Evolutionary conservation across 2,113 vertebrate species (phyloP).

Genomic region (Notothenia rossii): DNA sequence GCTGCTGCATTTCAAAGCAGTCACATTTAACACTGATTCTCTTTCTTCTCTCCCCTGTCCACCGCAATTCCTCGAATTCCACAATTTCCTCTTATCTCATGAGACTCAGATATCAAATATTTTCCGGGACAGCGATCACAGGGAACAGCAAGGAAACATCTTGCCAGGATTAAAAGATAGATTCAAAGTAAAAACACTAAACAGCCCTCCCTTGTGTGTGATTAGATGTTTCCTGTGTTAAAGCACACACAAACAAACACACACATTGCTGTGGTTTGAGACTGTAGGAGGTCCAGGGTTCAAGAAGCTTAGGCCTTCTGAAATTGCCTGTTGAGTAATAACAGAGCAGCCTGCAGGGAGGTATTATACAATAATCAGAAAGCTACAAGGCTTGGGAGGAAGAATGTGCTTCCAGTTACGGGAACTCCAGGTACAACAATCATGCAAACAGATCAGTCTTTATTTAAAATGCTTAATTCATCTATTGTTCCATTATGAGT

Average conservation of each 20-base stretch:
- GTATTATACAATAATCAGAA: slow-evolving; percentile 68
- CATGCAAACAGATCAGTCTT: neutral
- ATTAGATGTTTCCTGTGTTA: slow-evolving; percentile 59
- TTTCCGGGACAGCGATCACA: slow-evolving; percentile 27
- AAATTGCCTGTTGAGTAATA: slow-evolving; percentile 75
- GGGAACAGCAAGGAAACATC: slow-evolving; percentile 37
- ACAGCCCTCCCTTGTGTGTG: slow-evolving; percentile 21
- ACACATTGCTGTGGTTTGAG: slow-evolving; percentile 40
- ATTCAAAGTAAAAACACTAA: slow-evolving; percentile 25
- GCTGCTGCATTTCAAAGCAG: neutral
- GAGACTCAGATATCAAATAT: slow-evolving; percentile 27
- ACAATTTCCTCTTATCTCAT: neutral
- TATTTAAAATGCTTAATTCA: slow-evolving; percentile 29
- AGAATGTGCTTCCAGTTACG: slow-evolving; percentile 53
- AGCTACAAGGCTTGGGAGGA: slow-evolving; percentile 38
- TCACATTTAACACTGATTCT: neutral
- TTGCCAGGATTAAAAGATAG: slow-evolving; percentile 44
- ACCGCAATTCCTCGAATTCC: neutral
- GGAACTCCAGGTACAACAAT: slow-evolving; percentile 55
- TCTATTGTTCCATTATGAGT: slow-evolving; percentile 27
- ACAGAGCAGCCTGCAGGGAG: slow-evolving; percentile 64
- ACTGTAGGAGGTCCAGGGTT: slow-evolving; percentile 64
- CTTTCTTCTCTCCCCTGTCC: neutral
- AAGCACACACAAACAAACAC: neutral
- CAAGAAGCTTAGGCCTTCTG: slow-evolving; percentile 49